Conservation (phyloP, 2,113 vertebrate species). For the Sclerurus mexicanus region DNA sequence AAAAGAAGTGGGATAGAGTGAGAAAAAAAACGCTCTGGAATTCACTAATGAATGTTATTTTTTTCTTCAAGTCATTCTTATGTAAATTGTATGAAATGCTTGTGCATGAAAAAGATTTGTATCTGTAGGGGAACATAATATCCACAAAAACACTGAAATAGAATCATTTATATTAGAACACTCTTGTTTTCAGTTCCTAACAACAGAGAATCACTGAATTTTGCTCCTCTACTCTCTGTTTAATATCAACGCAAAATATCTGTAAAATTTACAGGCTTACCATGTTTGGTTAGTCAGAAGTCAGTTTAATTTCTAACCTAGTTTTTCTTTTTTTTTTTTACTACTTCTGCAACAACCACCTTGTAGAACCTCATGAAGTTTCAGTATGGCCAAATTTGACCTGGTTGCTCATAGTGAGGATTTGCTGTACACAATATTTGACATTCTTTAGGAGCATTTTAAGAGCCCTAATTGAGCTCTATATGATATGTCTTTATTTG, state of each 20-base stretch:
- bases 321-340: neutral
- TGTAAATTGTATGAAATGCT: neutral
- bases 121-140: neutral
- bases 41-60: neutral
- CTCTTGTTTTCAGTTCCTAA: neutral
- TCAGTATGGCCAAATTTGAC: neutral
- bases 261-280: neutral
- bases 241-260: neutral
- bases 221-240: neutral
- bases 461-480: neutral
- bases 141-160: neutral
- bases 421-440: neutral
- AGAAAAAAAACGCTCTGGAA: neutral
- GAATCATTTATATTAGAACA: neutral
- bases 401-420: rapidly evolving
- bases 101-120: neutral
- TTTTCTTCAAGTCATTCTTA: neutral
- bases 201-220: neutral
- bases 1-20: neutral
- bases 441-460: neutral
- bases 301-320: neutral
- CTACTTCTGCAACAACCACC: neutral
- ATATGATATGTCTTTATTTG: neutral
- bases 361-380: rapidly evolving
- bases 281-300: neutral